These are phyloP conservation scores for Drosophila sproati DNA, from an alignment of 1,140 invertebrate genomes.

Conservation along the genomic window DNA sequence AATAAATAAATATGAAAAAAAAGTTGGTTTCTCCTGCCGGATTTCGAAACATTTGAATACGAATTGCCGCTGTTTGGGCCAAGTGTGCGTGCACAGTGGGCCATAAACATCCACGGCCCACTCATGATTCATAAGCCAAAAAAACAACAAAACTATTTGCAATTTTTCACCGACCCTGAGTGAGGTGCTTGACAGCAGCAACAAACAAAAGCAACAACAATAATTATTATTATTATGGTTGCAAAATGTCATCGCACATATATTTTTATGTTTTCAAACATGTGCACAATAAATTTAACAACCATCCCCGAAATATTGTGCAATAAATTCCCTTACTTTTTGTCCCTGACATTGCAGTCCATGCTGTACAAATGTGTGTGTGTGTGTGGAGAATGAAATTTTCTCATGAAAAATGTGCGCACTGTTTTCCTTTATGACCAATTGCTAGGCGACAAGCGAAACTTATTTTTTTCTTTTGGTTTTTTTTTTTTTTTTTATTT, in stretches of 20 bases:
- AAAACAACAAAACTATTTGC: conserved; percentile 59
- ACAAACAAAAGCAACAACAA: conserved; percentile 17
- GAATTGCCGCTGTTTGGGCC: conserved; percentile 31
- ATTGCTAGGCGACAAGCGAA: conserved; percentile 9
- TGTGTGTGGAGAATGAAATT: conserved; percentile 39
- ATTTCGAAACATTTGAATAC: conserved; percentile 37
- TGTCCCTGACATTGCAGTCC: conserved; percentile 72
- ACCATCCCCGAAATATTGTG: conserved; percentile 17
- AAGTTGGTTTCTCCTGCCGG: conserved; percentile 16
- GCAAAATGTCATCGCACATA: conserved; percentile 45
- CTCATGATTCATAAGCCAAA: conserved; percentile 68
- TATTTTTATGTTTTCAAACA: conserved; percentile 67
- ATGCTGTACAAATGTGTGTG: background rate
- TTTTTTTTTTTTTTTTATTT: background rate
- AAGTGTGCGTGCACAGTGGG: conserved; percentile 61
- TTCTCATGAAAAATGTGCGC: conserved; percentile 45
- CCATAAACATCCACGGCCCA: conserved; percentile 63
- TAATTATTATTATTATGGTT: conserved; percentile 34
- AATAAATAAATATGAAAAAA: conserved; percentile 41
- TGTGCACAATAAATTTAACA: conserved; percentile 67
- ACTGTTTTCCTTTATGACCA: conserved; percentile 54
- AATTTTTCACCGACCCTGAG: conserved; percentile 61
- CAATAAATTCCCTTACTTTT: conserved; percentile 64
- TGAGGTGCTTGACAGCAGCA: conserved; percentile 71
- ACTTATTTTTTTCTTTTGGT: background rate